Evolutionary conservation across 1,140 invertebrate genomes (phyloP).

Genomic region (Orchestia grillus): DNA sequence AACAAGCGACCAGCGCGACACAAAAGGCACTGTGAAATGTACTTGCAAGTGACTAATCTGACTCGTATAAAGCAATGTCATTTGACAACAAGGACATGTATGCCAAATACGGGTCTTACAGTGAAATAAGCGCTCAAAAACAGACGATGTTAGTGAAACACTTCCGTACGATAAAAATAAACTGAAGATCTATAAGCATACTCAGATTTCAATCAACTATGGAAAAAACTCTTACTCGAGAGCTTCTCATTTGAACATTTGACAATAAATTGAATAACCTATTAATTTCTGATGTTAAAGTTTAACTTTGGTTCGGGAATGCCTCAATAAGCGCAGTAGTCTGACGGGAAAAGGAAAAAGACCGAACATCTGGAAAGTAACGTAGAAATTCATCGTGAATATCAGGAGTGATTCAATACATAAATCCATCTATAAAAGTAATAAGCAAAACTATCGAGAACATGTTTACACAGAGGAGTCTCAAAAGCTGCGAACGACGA

Average conservation of each 20-base stretch:
- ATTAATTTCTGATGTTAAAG: neutral
- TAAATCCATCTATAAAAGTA: neutral
- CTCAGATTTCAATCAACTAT: neutral
- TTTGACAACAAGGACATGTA: neutral
- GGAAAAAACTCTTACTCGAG: neutral
- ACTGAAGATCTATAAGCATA: neutral
- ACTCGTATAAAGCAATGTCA: neutral
- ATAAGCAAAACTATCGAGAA: neutral
- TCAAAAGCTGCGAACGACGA: neutral
- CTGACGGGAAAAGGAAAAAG: neutral
- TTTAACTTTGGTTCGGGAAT: conserved; percentile 2
- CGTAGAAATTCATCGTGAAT: neutral
- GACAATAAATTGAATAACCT: conserved; percentile 23
- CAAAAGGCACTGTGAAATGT: neutral
- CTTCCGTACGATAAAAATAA: neutral
- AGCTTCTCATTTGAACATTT: neutral
- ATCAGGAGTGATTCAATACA: neutral
- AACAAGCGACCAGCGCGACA: neutral
- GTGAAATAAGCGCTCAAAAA: neutral
- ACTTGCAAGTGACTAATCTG: neutral
- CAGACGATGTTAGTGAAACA: neutral
- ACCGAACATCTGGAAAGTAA: conserved; percentile 1
- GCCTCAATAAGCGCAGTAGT: neutral
- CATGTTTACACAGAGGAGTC: neutral
- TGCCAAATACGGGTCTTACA: neutral